Evolutionary conservation across 64 coral and sea anemone species (phyloP).

Genomic region (Montipora foliosa): DNA sequence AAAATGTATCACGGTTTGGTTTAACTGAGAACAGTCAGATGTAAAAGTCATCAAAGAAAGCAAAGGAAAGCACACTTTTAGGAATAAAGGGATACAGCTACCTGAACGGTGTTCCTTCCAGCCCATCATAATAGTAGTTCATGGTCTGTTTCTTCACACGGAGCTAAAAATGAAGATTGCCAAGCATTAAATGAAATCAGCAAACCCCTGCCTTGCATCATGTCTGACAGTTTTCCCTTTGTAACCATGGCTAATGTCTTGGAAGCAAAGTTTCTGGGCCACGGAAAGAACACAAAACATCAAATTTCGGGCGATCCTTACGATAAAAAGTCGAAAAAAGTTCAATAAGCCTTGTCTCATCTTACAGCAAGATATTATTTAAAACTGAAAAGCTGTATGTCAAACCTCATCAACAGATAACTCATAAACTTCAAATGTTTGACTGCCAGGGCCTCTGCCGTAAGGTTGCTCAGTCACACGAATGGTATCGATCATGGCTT

Average conservation of each 20-base stretch:
- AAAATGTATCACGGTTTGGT: too few species aligned
- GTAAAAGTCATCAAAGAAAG: not conserved
- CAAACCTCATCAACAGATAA: constrained; percentile 84
- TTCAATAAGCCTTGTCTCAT: not conserved
- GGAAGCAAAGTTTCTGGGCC: too few species aligned
- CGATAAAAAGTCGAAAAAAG: too few species aligned
- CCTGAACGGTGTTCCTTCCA: constrained; percentile 87
- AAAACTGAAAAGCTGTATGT: not conserved
- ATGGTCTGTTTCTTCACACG: constrained; percentile 70
- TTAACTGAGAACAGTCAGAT: too few species aligned
- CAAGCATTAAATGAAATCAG: not conserved
- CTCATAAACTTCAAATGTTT: constrained; percentile 65
- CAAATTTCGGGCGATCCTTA: too few species aligned
- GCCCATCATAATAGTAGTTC: constrained; percentile 58
- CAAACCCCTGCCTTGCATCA: too few species aligned
- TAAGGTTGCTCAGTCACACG: not conserved
- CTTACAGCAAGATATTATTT: not conserved
- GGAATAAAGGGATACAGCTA: not conserved
- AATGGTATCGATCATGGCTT: constrained; percentile 72
- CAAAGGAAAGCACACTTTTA: not conserved
- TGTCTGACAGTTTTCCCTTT: too few species aligned
- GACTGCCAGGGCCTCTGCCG: not conserved
- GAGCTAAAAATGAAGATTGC: constrained; percentile 53
- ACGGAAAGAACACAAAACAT: too few species aligned
- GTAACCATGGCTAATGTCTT: too few species aligned